A percentile compares a stretch with the other conserved stretches of the same genome.
Conservation (phyloP, 2,113 vertebrate genomes). For the Varanus komodoensis region DNA sequence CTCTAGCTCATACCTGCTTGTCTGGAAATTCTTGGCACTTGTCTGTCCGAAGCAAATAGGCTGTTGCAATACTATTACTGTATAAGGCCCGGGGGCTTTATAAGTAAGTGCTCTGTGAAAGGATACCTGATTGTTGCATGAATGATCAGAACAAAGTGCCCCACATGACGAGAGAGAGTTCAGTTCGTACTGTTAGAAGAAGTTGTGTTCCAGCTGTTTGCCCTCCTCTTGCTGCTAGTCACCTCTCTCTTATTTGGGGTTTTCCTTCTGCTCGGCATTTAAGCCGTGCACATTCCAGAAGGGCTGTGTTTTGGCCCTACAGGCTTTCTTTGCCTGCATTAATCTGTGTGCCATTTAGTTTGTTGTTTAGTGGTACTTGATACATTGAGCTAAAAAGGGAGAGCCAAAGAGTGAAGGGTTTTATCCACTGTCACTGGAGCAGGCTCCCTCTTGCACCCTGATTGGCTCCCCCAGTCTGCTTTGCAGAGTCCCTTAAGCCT, state of each 20-base stretch:
- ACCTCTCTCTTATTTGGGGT: neutral
- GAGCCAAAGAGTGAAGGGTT: neutral
- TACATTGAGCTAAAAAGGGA: neutral
- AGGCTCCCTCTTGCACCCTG: neutral
- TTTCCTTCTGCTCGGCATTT: neutral
- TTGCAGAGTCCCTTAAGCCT: neutral
- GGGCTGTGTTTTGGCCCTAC: constrained; percentile 2
- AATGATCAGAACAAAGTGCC: constrained; percentile 39
- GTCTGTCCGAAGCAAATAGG: constrained; percentile 34
- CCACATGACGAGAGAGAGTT: constrained; percentile 39
- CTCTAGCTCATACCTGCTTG: constrained; percentile 35
- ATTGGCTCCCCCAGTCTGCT: neutral
- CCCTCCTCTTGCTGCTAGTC: neutral
- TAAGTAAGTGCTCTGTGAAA: constrained; percentile 42
- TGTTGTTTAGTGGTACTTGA: neutral
- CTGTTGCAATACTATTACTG: constrained; percentile 59
- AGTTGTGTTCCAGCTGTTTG: constrained; percentile 16
- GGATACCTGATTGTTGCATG: constrained; percentile 43
- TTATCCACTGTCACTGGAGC: neutral
- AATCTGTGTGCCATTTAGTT: constrained; percentile 38
- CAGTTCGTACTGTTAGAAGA: constrained; percentile 49
- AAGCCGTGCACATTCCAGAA: neutral
- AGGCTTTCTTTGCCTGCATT: constrained; percentile 27
- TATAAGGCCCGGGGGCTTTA: constrained; percentile 31
- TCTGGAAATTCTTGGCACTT: constrained; percentile 24